Percentiles rank a stretch among this genome's conserved stretches.
phyloP scores from a whole-genome alignment of 2,113 vertebrate genomes.

The Melanerpes formicivorus region DNA sequence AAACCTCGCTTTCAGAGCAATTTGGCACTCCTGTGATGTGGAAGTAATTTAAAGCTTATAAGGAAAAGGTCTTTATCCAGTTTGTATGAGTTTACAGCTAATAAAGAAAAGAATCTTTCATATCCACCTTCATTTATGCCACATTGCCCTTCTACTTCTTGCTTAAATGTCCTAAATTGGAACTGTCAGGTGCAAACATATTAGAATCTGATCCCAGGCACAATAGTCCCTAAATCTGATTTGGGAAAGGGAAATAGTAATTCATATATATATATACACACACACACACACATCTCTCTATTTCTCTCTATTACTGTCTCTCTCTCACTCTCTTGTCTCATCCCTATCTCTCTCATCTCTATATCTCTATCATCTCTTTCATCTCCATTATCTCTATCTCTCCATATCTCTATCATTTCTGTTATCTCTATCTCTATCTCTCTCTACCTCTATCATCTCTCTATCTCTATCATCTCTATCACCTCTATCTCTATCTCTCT shows the following conservation, averaged over 20 bases:
- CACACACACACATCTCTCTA: no score
- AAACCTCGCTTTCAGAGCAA: background rate
- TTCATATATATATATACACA: background rate
- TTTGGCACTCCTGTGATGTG: conserved; percentile 43
- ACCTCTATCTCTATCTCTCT: no score
- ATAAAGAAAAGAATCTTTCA: background rate
- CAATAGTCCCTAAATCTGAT: conserved; percentile 57
- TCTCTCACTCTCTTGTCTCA: no score
- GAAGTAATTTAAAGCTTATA: background rate
- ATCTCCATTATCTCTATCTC: no score
- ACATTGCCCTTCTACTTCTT: conserved; percentile 50
- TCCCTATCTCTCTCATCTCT: no score
- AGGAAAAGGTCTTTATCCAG: background rate
- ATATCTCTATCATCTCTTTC: no score
- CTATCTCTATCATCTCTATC: no score
- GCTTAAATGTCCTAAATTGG: conserved; percentile 38
- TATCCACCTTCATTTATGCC: conserved; percentile 9
- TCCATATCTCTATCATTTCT: no score
- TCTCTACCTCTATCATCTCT: no score
- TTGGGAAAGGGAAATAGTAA: conserved; percentile 38
- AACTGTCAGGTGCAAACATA: conserved; percentile 43
- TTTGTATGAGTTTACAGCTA: background rate
- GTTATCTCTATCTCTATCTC: no score
- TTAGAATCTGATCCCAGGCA: conserved; percentile 14
- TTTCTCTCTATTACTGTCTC: no score